Evolutionary conservation across 2,113 vertebrate species (phyloP), one percentile per base, ranked within the genome.

Genomic region (Boleophthalmus pectinirostris): DNA sequence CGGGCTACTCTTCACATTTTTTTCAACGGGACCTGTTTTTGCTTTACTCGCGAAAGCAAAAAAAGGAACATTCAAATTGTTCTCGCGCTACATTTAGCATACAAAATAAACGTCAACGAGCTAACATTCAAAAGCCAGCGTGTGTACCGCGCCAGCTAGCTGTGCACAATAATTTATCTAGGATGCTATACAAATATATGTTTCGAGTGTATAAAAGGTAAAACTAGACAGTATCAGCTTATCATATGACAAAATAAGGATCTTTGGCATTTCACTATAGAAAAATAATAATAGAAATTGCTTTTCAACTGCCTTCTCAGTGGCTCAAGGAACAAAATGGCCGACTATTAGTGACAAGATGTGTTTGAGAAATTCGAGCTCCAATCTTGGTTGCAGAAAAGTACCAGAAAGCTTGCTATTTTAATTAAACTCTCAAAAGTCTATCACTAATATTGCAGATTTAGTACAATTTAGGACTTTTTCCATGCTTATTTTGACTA

Each of bases 321-420:
- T 38, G 64, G 53, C 70, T 77, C 68, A 33, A 21, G 69, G 54
- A 61, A 53, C 8, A 64, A 54, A 35, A 10, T 57, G 65, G 76
- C 66, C 66, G 46, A 76, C 69, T 35, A 67, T 85, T 82, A 77
- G 83, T 74, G 79, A 77, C 76, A 70, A 68, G 20, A 84, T 61
- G 74, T 60, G 77, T 82, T 68, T 70, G 86, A 82, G 84, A 85
- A 90, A 69, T 60, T 82, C 68, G 7, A 79, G 81, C 85, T 83
- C 78, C 67, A 68, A 81, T n/a, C 70, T 57, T 82, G 85, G 88
- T 88, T 76, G 21, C 38, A 68, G 66, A 72, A 58, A 77, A 82
- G 80, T 58, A 15, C 85, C 83, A 21, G 43, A 45, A n/a, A 46
- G 70, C 70, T 84, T 79, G 57, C 68, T 23, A 25, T 60, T 38